Conservation (phyloP, 2,888 invertebrate species). For the Strigamia maritima region DNA sequence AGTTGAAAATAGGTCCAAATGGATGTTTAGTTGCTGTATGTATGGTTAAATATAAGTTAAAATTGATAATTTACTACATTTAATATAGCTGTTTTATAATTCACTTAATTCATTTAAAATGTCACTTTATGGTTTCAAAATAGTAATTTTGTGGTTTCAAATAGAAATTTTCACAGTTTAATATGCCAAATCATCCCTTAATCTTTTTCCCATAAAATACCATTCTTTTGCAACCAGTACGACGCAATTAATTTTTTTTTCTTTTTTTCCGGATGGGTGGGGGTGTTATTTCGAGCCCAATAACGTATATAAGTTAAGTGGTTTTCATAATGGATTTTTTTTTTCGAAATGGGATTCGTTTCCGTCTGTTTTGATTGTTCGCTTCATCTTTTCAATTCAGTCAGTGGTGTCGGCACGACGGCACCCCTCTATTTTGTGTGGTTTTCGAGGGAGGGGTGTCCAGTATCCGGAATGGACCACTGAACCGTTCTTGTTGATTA, state of each 20-base stretch:
- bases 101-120: constrained; percentile 18
- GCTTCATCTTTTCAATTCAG: constrained; percentile 4
- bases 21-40: not conserved
- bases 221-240: not conserved
- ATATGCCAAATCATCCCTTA: constrained; percentile 6
- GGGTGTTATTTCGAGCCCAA: too few species aligned
- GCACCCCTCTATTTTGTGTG: not conserved
- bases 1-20: not conserved
- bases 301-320: not conserved
- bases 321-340: constrained; percentile 9
- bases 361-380: constrained; percentile 13
- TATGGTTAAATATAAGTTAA: not conserved
- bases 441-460: not conserved
- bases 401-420: not conserved
- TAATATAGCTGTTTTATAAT: not conserved
- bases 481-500: constrained; percentile 33
- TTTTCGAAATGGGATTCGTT: not conserved
- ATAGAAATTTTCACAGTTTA: not conserved
- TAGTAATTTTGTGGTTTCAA: not conserved
- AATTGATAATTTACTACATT: not conserved
- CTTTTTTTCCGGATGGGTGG: too few species aligned
- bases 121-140: not conserved
- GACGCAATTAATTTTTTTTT: not conserved
- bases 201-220: not conserved
- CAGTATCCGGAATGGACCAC: constrained; percentile 19